Evolutionary conservation across 2,113 vertebrate genomes (phyloP), one percentile per base, ranked within the genome.

Genomic region (Percina caprodes): DNA sequence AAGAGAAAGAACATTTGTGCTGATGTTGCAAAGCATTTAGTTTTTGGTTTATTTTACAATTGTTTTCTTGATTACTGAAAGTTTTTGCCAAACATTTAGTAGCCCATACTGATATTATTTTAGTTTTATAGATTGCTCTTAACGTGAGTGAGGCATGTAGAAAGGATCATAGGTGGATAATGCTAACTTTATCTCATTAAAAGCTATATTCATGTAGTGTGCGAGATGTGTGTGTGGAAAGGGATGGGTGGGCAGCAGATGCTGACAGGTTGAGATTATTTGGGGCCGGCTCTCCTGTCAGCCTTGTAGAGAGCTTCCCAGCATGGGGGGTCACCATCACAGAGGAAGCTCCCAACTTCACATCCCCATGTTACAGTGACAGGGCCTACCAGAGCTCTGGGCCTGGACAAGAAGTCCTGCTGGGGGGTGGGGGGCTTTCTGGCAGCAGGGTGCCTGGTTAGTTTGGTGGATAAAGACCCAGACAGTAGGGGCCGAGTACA

Each of bases 281-380:
- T 77, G 61, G 89, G 92, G 90, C 88, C 69, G 89, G 91, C 93
- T 88, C 92, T 89, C 92, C 94, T 94, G 93, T 91, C 84, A 83
- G 63, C 88, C 89, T 74, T 48, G 85, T 24, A 69, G 91, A 90
- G 84, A 88, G 95, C 94, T 92, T 95, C 92, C 94, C 96, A 96
- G 94, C 93, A 93, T 92, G 93, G 77, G 86, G 90, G 90, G 75
- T 91, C 92, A 94, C 90, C 92, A 93, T 94, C 92, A 94, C 89
- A 92, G 90, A 96, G 95, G 96, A 94, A 96, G 91, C 82, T 90
- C 83, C 82, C 94, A 92, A 94, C 95, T 97, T 94, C 96, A 92
- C 86, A 86, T 92, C 85, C 95, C 93, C 65, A 80, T 84, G 89
- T 86, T 91, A 88, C 94, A 91, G 90, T 92, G 92, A 91, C 93